These are phyloP conservation scores for Morone chrysops DNA, from an alignment of 2,113 vertebrate species.

Conservation along the genomic window DNA sequence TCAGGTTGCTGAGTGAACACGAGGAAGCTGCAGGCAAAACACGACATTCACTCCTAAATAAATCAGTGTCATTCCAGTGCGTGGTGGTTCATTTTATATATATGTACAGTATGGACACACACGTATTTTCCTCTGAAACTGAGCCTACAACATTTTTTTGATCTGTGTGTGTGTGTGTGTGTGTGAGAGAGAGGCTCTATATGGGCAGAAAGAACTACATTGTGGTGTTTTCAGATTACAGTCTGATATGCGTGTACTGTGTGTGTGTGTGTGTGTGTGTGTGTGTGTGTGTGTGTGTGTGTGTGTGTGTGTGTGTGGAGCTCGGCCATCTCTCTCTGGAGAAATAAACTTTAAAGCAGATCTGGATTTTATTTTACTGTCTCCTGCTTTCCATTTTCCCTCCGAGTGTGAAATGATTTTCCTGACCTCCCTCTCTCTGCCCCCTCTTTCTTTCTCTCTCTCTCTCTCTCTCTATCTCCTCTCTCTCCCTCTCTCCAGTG, in stretches of 20 bases:
- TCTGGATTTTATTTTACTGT: constrained; percentile 50
- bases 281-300: constrained; percentile 17
- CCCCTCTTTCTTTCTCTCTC: neutral
- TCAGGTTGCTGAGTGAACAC: too few relatives aligned
- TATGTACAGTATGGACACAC: too few relatives aligned
- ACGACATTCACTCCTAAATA: too few relatives aligned
- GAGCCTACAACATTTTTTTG: too few relatives aligned
- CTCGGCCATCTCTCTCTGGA: constrained; percentile 31
- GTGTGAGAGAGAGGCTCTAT: too few relatives aligned
- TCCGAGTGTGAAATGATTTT: constrained; percentile 27
- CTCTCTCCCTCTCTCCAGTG: neutral
- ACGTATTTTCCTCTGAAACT: too few relatives aligned
- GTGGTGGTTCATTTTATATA: too few relatives aligned
- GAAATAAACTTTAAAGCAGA: constrained; percentile 38
- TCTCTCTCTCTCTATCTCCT: neutral
- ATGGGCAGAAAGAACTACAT: too few relatives aligned
- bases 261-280: constrained; percentile 31
- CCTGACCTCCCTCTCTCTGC: neutral
- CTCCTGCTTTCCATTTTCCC: constrained; percentile 27
- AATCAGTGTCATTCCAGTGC: too few relatives aligned
- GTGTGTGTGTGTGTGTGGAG: constrained; percentile 19
- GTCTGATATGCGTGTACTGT: too few relatives aligned
- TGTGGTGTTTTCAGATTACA: too few relatives aligned
- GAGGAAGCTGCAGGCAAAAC: too few relatives aligned
- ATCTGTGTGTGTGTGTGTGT: constrained; percentile 22